Base-by-base conservation (phyloP, 2,113 vertebrate genomes). In the Rhipidura dahli region DNA sequence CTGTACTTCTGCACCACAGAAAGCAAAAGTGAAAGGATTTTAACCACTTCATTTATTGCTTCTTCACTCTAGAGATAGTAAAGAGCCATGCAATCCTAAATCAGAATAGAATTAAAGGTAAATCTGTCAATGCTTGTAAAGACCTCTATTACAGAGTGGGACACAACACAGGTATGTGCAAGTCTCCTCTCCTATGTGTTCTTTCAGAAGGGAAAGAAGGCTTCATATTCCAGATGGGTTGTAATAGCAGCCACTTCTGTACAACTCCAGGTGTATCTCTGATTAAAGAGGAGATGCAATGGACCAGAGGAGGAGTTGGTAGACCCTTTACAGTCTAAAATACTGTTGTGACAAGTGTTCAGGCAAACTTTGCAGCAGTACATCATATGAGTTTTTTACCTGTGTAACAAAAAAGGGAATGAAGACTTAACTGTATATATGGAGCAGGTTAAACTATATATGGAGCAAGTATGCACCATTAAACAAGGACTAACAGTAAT, bases 161-260 rank as follows among this genome's bases (percentile, higher is more conserved):
- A 37, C 19, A 7, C 0, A 4, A 27, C 11, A 24, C 0, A 39
- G 11, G 4, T 7, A 33, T 13, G 15, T 75, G 15, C 47, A 73
- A 24, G 5, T 65, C 30, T 86, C 66, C 40, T 35, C 45, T 80
- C 33, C 35, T 10, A 21, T 7, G 9, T 6, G 5, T 24, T 78
- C 16, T 24, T 69, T 56, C 27, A 37, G 60, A 60, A 81, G 23
- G 10, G 14, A 57, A 89, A 33, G 9, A n/a, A 0, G 1, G 7
- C 5, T 53, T 1, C 28, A 4, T 13, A 59, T 53, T 2, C 22
- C 27, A 47, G 42, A 18, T 39, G 2, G 12, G 6, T 7, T 3
- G 2, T 7, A 24, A 47, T 26, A 53, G 20, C n/a, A 93, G 33
- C 30, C 47, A 50, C 19, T 37, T 66, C 61, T 10, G 2, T 27